A percentile compares a stretch with the other conserved stretches of the same genome.
Evolutionary conservation across 1,140 invertebrate species (phyloP).

Genomic region (Bombus consobrinus): DNA sequence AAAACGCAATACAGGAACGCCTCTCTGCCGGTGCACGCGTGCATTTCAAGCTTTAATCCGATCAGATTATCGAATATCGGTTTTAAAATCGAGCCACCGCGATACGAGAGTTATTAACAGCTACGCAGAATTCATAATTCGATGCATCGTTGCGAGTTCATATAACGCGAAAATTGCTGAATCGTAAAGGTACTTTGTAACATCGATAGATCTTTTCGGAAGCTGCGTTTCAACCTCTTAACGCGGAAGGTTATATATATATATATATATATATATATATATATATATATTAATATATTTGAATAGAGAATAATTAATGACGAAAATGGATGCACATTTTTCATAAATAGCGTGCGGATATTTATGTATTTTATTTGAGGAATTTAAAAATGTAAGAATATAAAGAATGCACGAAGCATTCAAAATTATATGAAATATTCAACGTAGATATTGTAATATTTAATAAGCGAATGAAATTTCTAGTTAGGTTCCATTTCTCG

Average conservation of each 20-base stretch:
- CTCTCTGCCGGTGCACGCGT: background rate
- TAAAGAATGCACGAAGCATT: background rate
- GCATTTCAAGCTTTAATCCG: slow-evolving; percentile 2
- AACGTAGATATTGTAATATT: background rate
- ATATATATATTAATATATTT: no score
- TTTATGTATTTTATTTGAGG: background rate
- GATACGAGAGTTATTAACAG: slow-evolving; percentile 1
- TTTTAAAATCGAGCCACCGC: background rate
- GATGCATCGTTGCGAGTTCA: background rate
- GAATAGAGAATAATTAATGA: no score
- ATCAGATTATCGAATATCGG: slow-evolving; percentile 1
- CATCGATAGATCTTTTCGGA: background rate
- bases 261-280: no score
- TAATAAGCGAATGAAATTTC: background rate
- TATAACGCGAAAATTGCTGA: background rate
- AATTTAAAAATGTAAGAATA: background rate
- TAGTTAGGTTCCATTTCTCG: background rate
- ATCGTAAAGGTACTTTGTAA: background rate
- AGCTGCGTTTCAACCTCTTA: background rate
- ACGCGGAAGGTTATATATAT: no score
- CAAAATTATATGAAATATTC: background rate
- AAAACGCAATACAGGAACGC: background rate
- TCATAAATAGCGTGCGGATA: no score
- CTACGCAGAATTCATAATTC: slow-evolving; percentile 17
- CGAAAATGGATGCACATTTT: no score